phyloP scores from a whole-genome alignment of 2,113 vertebrate species.

The Leuciscus idus region DNA sequence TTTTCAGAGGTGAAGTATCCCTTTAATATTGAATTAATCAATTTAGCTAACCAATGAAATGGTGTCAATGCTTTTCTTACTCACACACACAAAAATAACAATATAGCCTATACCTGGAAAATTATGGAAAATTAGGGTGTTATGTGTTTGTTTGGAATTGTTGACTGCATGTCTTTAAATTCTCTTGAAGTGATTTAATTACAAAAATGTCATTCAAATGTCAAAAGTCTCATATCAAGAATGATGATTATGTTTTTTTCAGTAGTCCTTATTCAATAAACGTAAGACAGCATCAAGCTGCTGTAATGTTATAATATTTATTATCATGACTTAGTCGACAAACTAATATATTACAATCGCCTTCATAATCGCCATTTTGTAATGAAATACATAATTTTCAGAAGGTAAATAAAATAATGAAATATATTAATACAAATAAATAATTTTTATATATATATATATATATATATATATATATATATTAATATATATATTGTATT shows the following conservation, averaged over 20 bases:
- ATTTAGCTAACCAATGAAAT: neutral
- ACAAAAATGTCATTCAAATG: neutral
- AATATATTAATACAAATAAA: neutral
- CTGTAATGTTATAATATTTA: conserved; percentile 59
- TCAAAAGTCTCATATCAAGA: conserved; percentile 60
- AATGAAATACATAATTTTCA: neutral
- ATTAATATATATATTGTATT: no score
- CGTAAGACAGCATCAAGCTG: conserved; percentile 37
- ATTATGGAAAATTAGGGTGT: neutral
- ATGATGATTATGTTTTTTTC: conserved; percentile 63
- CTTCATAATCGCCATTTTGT: no score
- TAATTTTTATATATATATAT: no score
- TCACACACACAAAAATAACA: no score
- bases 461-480: no score
- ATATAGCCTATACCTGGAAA: no score
- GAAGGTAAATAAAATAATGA: neutral
- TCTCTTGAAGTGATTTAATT: neutral
- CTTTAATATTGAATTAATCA: no score
- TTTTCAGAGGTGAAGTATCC: no score
- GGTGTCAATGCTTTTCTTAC: neutral
- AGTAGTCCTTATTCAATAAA: conserved; percentile 49
- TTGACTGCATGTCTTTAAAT: neutral
- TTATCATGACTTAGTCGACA: conserved; percentile 60
- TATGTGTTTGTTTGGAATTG: neutral
- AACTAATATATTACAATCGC: no score